Percentiles rank a stretch among this genome's conserved stretches.
Conservation (phyloP, 2,888 invertebrate species). For the Cheilosia pagana region DNA sequence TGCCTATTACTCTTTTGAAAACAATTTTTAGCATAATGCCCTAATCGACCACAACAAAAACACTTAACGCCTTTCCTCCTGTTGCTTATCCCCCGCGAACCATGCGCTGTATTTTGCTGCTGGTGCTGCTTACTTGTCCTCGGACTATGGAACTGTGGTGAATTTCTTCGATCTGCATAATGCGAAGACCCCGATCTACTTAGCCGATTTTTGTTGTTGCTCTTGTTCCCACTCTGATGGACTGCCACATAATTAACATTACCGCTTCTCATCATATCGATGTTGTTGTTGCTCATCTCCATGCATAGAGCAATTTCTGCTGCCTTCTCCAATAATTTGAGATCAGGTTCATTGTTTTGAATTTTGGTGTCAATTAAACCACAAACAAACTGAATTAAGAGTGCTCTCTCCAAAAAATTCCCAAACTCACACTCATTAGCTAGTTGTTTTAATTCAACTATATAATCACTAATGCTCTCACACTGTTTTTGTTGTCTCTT, state of each 20-base stretch:
- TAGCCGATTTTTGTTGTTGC: background rate
- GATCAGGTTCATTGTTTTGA: background rate
- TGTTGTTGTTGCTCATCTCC: slow-evolving; percentile 36
- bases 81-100: background rate
- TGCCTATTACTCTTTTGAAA: background rate
- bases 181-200: slow-evolving; percentile 25
- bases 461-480: slow-evolving; percentile 4
- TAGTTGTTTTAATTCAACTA: slow-evolving; percentile 19
- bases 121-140: background rate
- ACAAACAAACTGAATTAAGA: slow-evolving; percentile 3
- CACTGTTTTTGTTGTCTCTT: background rate
- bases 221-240: background rate
- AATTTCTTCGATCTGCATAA: background rate
- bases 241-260: background rate
- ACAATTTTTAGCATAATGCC: slow-evolving; percentile 17
- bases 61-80: background rate
- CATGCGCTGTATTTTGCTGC: background rate
- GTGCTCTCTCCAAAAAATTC: background rate
- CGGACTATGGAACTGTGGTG: background rate
- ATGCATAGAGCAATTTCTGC: slow-evolving; percentile 20
- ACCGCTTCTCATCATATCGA: background rate
- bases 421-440: slow-evolving; percentile 18
- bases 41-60: slow-evolving; percentile 15
- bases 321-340: slow-evolving; percentile 8
- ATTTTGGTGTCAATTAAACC: background rate